Evolutionary conservation across 2,888 invertebrate species (phyloP).

Genomic region (Coenonympha arcania): DNA sequence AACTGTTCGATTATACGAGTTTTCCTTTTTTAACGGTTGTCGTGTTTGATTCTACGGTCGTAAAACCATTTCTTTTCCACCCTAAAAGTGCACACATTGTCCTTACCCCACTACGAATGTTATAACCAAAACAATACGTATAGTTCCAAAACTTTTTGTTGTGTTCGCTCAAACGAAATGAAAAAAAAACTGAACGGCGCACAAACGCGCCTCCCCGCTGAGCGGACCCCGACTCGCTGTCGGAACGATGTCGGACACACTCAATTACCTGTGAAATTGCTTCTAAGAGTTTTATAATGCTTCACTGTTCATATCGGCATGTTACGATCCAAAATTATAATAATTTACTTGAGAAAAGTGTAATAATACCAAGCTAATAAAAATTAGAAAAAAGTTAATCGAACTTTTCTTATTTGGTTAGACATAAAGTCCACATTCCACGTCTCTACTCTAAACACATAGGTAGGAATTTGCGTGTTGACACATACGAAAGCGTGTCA

Average conservation of each 20-base stretch:
- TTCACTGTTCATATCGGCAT: constrained; percentile 24
- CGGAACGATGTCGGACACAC: constrained; percentile 48
- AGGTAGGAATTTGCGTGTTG: too few species aligned
- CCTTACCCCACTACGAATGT: not conserved
- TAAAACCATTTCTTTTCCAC: not conserved
- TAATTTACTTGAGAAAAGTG: not conserved
- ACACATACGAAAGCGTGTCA: too few species aligned
- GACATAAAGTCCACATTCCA: constrained; percentile 1
- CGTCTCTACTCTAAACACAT: too few species aligned
- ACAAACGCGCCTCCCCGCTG: constrained; percentile 42
- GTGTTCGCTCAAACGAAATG: constrained; percentile 15
- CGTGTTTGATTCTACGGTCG: not conserved
- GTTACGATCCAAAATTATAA: not conserved
- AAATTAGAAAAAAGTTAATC: not conserved
- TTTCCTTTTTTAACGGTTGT: too few species aligned
- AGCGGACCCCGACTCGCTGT: constrained; percentile 31
- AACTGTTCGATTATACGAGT: constrained; percentile 5
- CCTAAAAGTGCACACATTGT: not conserved
- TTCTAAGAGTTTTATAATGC: constrained; percentile 43
- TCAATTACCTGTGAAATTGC: constrained; percentile 67
- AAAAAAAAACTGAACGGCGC: constrained; percentile 39
- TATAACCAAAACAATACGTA: constrained; percentile 6
- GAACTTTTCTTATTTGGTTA: not conserved
- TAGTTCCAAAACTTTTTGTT: constrained; percentile 8
- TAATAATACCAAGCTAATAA: not conserved